Evolutionary conservation across 2,113 vertebrate genomes (phyloP).

Genomic region (Suncus etruscus): DNA sequence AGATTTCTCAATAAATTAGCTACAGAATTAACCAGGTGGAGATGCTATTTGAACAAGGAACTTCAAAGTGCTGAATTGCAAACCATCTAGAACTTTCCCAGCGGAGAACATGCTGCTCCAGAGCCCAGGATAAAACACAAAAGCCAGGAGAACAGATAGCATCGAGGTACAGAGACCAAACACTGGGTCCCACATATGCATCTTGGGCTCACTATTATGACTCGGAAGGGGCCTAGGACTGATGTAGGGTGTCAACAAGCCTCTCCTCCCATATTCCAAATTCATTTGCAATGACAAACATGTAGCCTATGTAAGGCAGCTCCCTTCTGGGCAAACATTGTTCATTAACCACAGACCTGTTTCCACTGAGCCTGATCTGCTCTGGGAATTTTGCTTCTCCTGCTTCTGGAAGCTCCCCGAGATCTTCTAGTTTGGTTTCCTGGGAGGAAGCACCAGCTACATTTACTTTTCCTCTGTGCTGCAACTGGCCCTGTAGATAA

Average conservation of each 20-base stretch:
- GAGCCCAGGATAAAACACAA: not conserved
- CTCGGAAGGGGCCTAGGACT: not conserved
- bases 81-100: not conserved
- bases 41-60: slow-evolving; percentile 9
- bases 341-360: not conserved
- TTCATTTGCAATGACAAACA: not conserved
- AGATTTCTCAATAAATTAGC: not conserved
- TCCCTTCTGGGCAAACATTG: not conserved
- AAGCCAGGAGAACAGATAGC: not conserved
- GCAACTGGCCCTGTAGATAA: not conserved
- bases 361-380: not conserved
- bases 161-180: not conserved
- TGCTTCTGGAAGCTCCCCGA: not conserved
- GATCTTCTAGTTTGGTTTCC: not conserved
- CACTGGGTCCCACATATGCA: not conserved
- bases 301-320: not conserved
- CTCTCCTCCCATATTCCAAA: not conserved
- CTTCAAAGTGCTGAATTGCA: not conserved
- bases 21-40: slow-evolving; percentile 22
- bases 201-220: no score
- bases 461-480: not conserved
- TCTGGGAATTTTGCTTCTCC: not conserved
- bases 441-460: not conserved
- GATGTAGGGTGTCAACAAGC: not conserved
- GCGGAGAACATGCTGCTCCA: not conserved